Conservation (phyloP, 2,888 invertebrate genomes). For the Microdon myrmicae region DNA sequence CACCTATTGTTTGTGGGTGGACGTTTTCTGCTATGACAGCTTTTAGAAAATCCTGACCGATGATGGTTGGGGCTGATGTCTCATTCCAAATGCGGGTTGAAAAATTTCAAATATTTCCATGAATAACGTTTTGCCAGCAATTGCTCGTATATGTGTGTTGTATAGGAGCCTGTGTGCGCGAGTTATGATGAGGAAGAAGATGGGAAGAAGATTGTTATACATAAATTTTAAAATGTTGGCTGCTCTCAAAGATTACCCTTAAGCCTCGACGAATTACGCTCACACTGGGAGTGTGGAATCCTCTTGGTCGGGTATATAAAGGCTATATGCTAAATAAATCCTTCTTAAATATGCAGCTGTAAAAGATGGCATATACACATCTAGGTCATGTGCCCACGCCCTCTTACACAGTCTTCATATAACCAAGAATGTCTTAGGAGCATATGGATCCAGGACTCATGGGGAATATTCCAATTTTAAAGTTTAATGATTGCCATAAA, state of each 20-base stretch:
- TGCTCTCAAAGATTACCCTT: too few species aligned
- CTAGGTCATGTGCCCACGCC: conserved; percentile 44
- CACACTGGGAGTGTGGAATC: conserved; percentile 6
- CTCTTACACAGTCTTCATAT: conserved; percentile 20
- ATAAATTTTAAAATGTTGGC: too few species aligned
- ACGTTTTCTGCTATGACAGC: conserved; percentile 37
- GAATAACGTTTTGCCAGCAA: conserved; percentile 8
- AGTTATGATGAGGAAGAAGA: background rate
- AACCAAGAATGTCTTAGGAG: background rate
- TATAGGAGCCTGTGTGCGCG: too few species aligned
- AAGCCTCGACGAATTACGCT: too few species aligned
- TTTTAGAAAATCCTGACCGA: conserved; percentile 14
- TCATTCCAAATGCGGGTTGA: too few species aligned
- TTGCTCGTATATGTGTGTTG: conserved; percentile 27
- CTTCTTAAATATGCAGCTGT: conserved; percentile 41
- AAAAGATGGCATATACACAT: conserved; percentile 4
- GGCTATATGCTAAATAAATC: conserved; percentile 44
- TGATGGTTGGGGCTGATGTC: background rate
- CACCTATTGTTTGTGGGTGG: conserved; percentile 40
- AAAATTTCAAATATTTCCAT: conserved; percentile 46
- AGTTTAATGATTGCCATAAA: conserved; percentile 39
- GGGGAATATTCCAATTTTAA: conserved; percentile 49
- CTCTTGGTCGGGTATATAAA: conserved; percentile 22
- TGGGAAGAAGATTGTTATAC: background rate
- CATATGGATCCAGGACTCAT: conserved; percentile 35